Evolutionary conservation across 2,888 invertebrate genomes (phyloP).

Genomic region (Drosophila macrospina): DNA sequence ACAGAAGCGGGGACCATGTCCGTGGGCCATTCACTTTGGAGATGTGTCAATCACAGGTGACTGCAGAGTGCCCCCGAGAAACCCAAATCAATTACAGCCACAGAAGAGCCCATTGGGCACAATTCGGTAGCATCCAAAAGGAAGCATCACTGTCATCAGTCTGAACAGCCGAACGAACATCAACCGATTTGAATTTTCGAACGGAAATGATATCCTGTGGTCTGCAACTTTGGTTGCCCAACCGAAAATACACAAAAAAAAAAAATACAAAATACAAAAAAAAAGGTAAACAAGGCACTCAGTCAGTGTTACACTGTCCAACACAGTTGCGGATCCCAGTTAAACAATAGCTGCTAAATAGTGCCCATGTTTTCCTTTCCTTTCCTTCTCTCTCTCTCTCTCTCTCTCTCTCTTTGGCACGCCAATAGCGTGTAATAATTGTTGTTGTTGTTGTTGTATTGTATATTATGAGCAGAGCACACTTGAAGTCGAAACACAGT

Average conservation of each 20-base stretch:
- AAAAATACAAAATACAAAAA: neutral
- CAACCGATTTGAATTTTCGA: conserved; percentile 62
- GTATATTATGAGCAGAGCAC: conserved; percentile 28
- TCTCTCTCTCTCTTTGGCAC: neutral
- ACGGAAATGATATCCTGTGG: conserved; percentile 66
- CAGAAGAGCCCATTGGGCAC: conserved; percentile 18
- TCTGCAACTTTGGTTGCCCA: conserved; percentile 5
- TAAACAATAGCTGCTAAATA: conserved; percentile 46
- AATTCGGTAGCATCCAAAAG: conserved; percentile 31
- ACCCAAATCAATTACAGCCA: conserved; percentile 75
- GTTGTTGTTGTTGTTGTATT: conserved; percentile 26
- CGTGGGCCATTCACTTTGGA: conserved; percentile 2
- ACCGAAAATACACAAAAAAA: neutral
- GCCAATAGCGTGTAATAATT: conserved; percentile 12
- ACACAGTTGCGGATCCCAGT: conserved; percentile 16
- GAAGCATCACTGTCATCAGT: conserved; percentile 66
- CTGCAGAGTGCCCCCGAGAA: conserved; percentile 10
- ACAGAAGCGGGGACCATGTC: no score
- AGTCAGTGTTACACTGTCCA: conserved; percentile 39
- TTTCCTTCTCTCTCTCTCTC: no score
- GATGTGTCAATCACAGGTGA: conserved; percentile 74
- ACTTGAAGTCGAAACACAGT: conserved; percentile 65
- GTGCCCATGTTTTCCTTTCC: conserved; percentile 32
- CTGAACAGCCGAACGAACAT: conserved; percentile 32
- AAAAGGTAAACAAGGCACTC: conserved; percentile 69